Percentiles rank a stretch among this genome's conserved stretches.
Conservation (phyloP, 2,888 invertebrate species). For the Torymus auratus region DNA sequence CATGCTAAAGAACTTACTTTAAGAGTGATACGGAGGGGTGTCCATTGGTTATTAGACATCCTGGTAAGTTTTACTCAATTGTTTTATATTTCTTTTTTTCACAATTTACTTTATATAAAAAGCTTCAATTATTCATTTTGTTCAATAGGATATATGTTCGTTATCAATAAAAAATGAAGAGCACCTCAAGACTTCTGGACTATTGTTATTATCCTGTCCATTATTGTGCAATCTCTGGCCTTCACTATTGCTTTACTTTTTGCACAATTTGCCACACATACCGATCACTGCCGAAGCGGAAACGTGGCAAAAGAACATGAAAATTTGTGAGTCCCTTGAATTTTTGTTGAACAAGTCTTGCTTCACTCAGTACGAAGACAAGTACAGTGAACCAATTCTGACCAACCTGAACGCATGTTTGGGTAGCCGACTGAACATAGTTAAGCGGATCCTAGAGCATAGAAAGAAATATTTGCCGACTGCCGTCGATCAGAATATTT, state of each 20-base stretch:
- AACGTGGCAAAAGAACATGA: constrained; percentile 57
- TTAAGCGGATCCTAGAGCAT: constrained; percentile 65
- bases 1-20: constrained; percentile 67
- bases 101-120: constrained; percentile 26
- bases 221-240: constrained; percentile 68
- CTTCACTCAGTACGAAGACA: constrained; percentile 49
- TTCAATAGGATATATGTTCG: constrained; percentile 68
- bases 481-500: constrained; percentile 58
- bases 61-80: constrained; percentile 64
- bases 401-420: constrained; percentile 60
- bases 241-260: constrained; percentile 65
- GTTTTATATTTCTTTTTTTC: too few relatives aligned
- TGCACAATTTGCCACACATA: constrained; percentile 63
- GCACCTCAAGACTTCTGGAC: constrained; percentile 63
- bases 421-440: constrained; percentile 63
- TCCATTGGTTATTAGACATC: constrained; percentile 72
- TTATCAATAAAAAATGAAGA: constrained; percentile 63
- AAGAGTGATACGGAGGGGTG: constrained; percentile 63
- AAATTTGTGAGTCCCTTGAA: constrained; percentile 64
- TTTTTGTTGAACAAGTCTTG: constrained; percentile 66
- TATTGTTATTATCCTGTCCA: constrained; percentile 65
- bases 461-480: constrained; percentile 11
- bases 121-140: constrained; percentile 35
- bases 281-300: constrained; percentile 57
- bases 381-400: constrained; percentile 61